These are phyloP conservation scores for Spinus pinus DNA, from an alignment of 2,797 vertebrate genomes.

Conservation along the genomic window DNA sequence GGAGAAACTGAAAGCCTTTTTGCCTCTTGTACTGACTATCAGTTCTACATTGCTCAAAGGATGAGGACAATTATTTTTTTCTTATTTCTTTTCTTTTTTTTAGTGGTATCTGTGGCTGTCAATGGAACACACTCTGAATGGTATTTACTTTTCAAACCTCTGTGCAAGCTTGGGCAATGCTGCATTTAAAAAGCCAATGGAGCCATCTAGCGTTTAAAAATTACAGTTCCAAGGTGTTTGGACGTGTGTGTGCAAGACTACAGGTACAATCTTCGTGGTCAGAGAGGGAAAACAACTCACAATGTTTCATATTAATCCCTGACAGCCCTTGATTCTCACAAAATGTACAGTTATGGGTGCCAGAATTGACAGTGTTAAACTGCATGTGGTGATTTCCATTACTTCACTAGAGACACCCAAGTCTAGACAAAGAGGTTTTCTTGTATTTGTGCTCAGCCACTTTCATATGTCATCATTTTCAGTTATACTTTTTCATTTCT, in stretches of 20 bases:
- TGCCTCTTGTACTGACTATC: background rate
- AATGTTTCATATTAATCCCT: background rate
- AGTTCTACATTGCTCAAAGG: background rate
- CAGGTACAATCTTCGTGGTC: rapidly evolving
- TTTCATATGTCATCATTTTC: background rate
- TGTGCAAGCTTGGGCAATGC: background rate
- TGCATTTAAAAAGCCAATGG: background rate
- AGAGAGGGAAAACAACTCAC: background rate
- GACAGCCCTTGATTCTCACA: background rate
- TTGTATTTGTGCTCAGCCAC: background rate
- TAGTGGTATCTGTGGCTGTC: background rate
- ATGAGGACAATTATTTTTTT: background rate
- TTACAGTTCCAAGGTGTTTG: background rate
- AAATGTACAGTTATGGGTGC: background rate
- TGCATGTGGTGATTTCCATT: background rate
- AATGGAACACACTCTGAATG: background rate
- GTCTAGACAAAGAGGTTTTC: background rate
- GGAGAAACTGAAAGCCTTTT: background rate
- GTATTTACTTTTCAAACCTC: background rate
- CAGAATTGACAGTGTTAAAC: background rate
- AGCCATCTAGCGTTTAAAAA: slow-evolving; percentile 55
- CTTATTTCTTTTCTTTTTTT: background rate
- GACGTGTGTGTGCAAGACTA: background rate
- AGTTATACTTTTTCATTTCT: background rate
- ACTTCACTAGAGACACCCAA: background rate